Evolutionary conservation across 2,888 invertebrate species (phyloP).

Genomic region (Proisotoma minuta): DNA sequence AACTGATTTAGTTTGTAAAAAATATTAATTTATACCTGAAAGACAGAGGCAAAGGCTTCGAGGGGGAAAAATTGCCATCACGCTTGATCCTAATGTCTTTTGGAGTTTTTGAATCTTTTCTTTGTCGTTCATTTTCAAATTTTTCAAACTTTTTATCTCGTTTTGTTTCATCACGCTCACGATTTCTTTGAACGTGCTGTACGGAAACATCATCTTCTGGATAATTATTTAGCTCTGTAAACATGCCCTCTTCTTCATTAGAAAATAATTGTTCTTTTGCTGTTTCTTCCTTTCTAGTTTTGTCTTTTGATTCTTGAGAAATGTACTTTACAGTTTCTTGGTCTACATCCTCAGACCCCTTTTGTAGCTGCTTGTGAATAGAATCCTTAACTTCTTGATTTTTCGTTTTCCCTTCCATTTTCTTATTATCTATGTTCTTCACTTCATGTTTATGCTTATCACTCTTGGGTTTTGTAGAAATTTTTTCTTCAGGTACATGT

Average conservation of each 20-base stretch:
- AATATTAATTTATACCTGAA: constrained; percentile 25
- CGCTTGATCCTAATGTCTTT: constrained; percentile 13
- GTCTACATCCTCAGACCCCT: neutral
- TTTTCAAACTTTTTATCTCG: constrained; percentile 25
- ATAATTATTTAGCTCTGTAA: neutral
- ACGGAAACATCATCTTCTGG: neutral
- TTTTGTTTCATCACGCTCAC: constrained; percentile 21
- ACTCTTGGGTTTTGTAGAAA: neutral
- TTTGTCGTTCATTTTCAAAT: constrained; percentile 28
- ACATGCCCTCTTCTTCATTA: neutral
- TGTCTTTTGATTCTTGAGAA: neutral
- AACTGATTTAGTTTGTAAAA: neutral
- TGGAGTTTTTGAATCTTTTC: constrained; percentile 22
- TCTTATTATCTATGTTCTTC: neutral
- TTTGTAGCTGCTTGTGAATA: too few relatives aligned
- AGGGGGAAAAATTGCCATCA: constrained; percentile 13
- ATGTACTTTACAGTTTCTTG: neutral
- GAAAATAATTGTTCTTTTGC: neutral
- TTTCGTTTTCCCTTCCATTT: neutral
- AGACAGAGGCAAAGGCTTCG: constrained; percentile 22
- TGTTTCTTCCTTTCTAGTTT: neutral
- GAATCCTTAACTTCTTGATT: too few relatives aligned
- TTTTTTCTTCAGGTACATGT: neutral
- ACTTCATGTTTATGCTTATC: neutral
- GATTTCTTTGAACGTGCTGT: constrained; percentile 8